Evolutionary conservation across 2,797 vertebrate genomes (phyloP).

Genomic region (Menidia menidia): DNA sequence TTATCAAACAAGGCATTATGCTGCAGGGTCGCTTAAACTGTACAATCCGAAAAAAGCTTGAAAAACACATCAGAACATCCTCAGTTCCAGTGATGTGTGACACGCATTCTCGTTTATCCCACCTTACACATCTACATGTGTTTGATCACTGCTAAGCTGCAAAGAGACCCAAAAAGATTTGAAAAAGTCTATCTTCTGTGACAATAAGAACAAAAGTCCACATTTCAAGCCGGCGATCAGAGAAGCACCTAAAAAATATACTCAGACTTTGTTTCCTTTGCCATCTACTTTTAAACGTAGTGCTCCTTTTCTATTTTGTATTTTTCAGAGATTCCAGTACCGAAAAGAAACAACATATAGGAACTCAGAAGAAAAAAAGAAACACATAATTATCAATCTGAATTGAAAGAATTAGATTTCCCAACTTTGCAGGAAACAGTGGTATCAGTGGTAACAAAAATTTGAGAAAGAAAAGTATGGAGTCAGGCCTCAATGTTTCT

Average conservation of each 20-base stretch:
- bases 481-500: conserved; percentile 9
- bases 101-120: background rate
- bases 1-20: conserved; percentile 45
- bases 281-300: background rate
- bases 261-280: background rate
- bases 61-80: background rate
- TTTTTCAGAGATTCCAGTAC: no score
- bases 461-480: conserved; percentile 9
- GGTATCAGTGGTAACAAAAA: conserved; percentile 3
- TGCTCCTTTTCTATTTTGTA: background rate
- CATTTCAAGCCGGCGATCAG: background rate
- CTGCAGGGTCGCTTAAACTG: conserved; percentile 29
- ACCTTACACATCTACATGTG: no score
- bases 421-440: conserved; percentile 7
- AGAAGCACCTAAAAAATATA: background rate
- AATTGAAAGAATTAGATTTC: conserved; percentile 2
- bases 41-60: background rate
- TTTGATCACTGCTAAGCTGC: background rate
- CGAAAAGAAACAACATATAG: background rate
- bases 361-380: background rate
- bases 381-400: conserved; percentile 5
- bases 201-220: background rate
- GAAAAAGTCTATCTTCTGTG: background rate
- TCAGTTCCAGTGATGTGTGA: background rate
- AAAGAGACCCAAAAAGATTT: conserved; percentile 4